Base-by-base conservation (phyloP, 2,888 invertebrate species). In the Crioceris asparagi region DNA sequence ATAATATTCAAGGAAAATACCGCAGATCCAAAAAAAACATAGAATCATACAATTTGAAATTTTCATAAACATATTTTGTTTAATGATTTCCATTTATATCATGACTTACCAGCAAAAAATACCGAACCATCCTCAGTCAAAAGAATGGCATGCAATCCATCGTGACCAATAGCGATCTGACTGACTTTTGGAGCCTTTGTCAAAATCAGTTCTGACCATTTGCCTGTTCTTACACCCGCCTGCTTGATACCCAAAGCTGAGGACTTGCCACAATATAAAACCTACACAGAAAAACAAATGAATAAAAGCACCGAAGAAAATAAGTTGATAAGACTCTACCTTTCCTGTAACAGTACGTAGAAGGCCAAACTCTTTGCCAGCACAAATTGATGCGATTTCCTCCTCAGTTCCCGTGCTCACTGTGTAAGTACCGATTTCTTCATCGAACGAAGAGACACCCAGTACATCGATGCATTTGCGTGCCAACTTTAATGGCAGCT, bases 111-210 rank as follows among this genome's bases (percentile, higher is more conserved):
- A 30, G 75, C 70, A 65, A 90, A 90, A 59, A 86, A 79, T 0
- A 90, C 90, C 1, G 83, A 78, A 1, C 97, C 97, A 59, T 91
- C 91, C 54, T 94, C 91, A 25, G 91, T 77, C n/a, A 96, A 74
- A 18, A 97, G 64, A 35, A 96, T 70, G 0, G 87, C 90, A 61
- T 97, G 92, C 33, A 86, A 76, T 1, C 93, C 92, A 59, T 97
- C 96, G 56, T 94, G 93, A 0, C 96, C 94, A 2, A 91, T 77
- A 0, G 91, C 83, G 44, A 91, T 75, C 65, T 92, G 81, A 1
- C 70, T 65, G 40, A 84, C 74, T 55, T 76, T 79, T 2, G 81
- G 79, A 14, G 77, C 74, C 66, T 86, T 86, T 1, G 79, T 71
- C 35, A 75, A 65, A 29, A 70, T 64, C 54, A 80, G 66, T 37